phyloP scores from a whole-genome alignment of 2,113 vertebrate species.

The Lutjanus erythropterus region DNA sequence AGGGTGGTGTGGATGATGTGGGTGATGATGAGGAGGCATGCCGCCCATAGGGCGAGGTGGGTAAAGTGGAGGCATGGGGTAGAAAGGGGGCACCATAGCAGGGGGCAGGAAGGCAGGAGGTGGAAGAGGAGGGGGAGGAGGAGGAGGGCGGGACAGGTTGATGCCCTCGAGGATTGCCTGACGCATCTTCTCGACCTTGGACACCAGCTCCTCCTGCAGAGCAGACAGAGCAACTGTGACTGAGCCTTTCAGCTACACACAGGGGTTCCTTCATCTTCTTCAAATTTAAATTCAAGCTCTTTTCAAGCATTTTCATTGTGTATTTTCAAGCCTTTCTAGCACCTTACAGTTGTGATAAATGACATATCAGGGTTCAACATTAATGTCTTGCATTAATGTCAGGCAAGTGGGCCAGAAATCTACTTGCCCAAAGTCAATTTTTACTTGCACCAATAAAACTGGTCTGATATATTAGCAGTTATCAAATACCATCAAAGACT shows the following conservation, averaged over 20 bases:
- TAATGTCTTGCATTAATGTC: no score
- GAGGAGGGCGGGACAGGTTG: slow-evolving; percentile 88
- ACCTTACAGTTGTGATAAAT: no score
- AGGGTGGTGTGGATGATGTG: slow-evolving; percentile 81
- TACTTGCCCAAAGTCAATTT: no score
- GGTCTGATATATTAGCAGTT: no score
- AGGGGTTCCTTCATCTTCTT: no score
- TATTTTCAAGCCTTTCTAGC: no score
- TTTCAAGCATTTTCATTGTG: no score
- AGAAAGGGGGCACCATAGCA: slow-evolving; percentile 89
- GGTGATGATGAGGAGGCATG: slow-evolving; percentile 87
- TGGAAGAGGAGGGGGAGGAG: slow-evolving; percentile 89
- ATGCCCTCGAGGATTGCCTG: slow-evolving; percentile 94
- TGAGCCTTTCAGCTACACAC: not conserved
- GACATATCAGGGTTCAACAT: no score
- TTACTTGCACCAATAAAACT: no score
- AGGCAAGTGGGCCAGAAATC: no score
- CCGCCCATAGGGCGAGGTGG: slow-evolving; percentile 89
- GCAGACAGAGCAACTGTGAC: not conserved
- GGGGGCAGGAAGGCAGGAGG: slow-evolving; percentile 90
- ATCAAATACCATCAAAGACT: no score
- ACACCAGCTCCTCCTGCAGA: slow-evolving; percentile 87
- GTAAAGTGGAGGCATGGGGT: slow-evolving; percentile 89
- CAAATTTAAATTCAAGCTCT: no score
- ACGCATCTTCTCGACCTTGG: slow-evolving; percentile 94